Percentiles rank a stretch among this genome's conserved stretches.
phyloP scores from a whole-genome alignment of 2,113 vertebrate species.

The Myrmecobius fasciatus region DNA sequence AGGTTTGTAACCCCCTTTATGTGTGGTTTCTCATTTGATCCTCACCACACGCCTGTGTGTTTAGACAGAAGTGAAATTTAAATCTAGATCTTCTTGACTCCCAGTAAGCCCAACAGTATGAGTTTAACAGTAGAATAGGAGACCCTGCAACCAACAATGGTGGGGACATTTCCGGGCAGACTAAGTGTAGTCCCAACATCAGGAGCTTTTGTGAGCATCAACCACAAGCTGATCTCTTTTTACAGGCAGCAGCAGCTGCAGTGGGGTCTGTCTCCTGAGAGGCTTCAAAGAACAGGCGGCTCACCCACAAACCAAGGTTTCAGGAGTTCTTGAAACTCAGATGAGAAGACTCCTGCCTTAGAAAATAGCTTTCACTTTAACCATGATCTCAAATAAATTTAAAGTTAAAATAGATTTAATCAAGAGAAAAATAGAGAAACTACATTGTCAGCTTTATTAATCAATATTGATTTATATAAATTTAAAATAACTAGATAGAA shows the following conservation, averaged over 20 bases:
- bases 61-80: background rate
- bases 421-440: too few species aligned
- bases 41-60: background rate
- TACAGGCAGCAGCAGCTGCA: background rate
- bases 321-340: background rate
- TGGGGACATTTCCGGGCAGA: background rate
- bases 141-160: background rate
- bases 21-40: background rate
- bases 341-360: background rate
- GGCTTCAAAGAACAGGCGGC: background rate
- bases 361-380: background rate
- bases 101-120: background rate
- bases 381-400: too few species aligned
- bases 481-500: too few species aligned
- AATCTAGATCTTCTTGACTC: background rate
- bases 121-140: background rate
- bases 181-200: background rate
- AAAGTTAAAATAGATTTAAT: too few species aligned
- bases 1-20: background rate
- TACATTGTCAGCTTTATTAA: too few species aligned
- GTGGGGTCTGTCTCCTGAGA: background rate
- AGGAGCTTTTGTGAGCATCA: background rate
- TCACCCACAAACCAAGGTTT: background rate
- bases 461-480: too few species aligned
- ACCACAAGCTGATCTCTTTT: background rate